Evolutionary conservation across 2,113 vertebrate species (phyloP).

Genomic region (Antechinus flavipes): DNA sequence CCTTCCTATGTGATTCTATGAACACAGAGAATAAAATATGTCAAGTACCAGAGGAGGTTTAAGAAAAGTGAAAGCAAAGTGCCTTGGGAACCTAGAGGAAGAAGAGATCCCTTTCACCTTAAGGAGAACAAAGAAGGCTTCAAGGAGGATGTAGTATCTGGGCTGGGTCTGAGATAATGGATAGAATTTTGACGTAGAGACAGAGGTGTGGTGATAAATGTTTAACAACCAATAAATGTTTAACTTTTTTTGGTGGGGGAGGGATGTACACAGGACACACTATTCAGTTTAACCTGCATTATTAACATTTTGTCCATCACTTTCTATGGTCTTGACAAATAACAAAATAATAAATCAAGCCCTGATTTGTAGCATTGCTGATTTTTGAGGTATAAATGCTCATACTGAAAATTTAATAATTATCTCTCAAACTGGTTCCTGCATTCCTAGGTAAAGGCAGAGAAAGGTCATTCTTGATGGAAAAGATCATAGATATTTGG

Average conservation of each 20-base stretch:
- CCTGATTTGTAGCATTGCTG: background rate
- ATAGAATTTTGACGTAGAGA: background rate
- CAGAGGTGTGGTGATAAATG: background rate
- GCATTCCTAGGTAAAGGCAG: background rate
- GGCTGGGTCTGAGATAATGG: background rate
- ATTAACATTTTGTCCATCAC: background rate
- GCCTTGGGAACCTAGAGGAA: background rate
- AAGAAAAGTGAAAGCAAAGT: background rate
- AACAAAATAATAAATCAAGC: background rate
- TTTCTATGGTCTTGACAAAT: background rate
- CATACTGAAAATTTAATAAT: background rate
- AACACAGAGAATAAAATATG: background rate
- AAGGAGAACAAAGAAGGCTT: background rate
- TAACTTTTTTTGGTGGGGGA: background rate
- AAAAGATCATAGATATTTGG: background rate
- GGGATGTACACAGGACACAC: background rate
- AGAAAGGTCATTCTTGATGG: background rate
- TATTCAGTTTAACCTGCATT: background rate
- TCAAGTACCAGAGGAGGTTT: background rate
- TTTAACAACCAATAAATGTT: background rate
- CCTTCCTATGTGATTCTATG: background rate
- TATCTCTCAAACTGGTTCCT: background rate
- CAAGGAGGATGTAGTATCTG: background rate
- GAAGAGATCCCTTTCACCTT: background rate
- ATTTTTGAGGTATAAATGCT: background rate